These are phyloP conservation scores for Penelope pileata DNA, from an alignment of 2,113 vertebrate species.

Conservation along the genomic window DNA sequence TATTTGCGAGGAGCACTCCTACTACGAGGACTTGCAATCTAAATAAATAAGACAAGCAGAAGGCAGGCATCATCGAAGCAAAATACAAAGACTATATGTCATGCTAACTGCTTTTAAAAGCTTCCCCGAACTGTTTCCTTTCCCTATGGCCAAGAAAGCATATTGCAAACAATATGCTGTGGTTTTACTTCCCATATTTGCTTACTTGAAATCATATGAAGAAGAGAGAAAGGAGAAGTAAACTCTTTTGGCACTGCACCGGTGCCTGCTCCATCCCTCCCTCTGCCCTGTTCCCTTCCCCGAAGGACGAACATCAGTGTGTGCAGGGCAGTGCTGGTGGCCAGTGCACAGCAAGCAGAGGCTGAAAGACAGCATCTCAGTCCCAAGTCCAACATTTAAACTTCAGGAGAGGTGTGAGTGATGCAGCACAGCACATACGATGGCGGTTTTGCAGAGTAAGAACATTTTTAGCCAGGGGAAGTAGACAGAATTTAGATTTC, in stretches of 20 bases:
- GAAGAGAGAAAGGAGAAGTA: background rate
- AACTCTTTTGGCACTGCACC: background rate
- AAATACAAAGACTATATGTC: slow-evolving; percentile 56
- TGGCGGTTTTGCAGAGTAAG: background rate
- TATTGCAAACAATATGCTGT: slow-evolving; percentile 64
- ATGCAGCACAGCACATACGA: background rate
- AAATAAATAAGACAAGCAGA: slow-evolving; percentile 55
- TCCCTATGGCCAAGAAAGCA: slow-evolving; percentile 62
- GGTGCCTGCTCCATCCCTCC: fast-evolving
- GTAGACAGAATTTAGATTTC: background rate
- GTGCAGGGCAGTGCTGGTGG: fast-evolving
- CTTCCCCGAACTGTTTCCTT: slow-evolving; percentile 37
- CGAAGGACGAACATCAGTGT: background rate
- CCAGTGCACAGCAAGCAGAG: background rate
- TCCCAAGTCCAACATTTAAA: background rate
- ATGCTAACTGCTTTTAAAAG: slow-evolving; percentile 60
- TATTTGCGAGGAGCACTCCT: background rate
- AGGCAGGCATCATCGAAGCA: slow-evolving; percentile 54
- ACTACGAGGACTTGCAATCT: slow-evolving; percentile 25
- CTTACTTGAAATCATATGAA: slow-evolving; percentile 33
- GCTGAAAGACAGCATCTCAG: background rate
- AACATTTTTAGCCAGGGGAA: background rate
- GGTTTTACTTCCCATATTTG: slow-evolving; percentile 51
- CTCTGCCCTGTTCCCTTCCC: fast-evolving
- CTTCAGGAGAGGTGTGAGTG: background rate